Evolutionary conservation across 2,113 vertebrate species (phyloP).

Genomic region (Menura novaehollandiae): DNA sequence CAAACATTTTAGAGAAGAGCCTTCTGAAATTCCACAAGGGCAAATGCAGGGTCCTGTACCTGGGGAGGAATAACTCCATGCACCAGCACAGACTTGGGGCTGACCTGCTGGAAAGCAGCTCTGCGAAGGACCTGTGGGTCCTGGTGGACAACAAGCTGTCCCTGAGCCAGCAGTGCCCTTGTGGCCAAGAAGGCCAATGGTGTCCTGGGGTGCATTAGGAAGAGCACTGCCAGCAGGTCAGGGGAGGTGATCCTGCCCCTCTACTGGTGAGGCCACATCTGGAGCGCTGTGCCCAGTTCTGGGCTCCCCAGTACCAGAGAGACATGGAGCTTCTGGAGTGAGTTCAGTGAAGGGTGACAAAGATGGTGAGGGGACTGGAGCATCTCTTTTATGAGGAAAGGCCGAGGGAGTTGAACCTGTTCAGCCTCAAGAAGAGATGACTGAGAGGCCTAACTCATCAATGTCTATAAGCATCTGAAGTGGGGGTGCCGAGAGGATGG

Average conservation of each 20-base stretch:
- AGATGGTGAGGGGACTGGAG: neutral
- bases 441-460: neutral
- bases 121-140: neutral
- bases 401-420: neutral
- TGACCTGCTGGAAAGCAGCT: neutral
- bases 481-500: neutral
- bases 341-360: neutral
- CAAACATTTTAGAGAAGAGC: neutral
- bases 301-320: neutral
- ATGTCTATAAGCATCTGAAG: neutral
- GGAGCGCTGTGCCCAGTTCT: neutral
- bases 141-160: neutral
- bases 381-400: neutral
- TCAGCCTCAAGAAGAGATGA: neutral
- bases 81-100: neutral
- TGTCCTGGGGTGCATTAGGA: neutral
- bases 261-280: neutral
- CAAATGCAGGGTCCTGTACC: neutral
- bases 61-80: neutral
- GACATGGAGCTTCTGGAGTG: accelerated
- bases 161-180: neutral
- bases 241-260: neutral
- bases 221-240: neutral
- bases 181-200: accelerated
- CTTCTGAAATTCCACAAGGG: neutral